Evolutionary conservation across 1,140 invertebrate genomes (phyloP), one percentile per base, ranked within the genome.

Genomic region (Drosophila nannoptera): DNA sequence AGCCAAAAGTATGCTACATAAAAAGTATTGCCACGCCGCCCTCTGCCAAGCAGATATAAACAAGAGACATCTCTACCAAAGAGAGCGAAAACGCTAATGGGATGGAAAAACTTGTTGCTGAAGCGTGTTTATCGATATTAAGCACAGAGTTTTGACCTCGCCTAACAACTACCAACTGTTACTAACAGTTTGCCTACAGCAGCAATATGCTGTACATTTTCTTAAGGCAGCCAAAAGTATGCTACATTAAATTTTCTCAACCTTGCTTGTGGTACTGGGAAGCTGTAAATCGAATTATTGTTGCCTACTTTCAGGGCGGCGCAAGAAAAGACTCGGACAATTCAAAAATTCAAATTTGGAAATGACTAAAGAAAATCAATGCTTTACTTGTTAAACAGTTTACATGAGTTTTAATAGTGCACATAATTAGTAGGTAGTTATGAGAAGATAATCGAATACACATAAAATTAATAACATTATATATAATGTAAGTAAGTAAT

Each of bases 361-460:
- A 33, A 11, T 6, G 38, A 2, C 14, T 14, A 32, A 14, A 33
- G 29, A 33, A 50, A 14, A 48, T 9, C 12, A 12, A 29, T 4
- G 7, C 46, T 50, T 54, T 59, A 58, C 42, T 78, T 66, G 42
- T 73, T 69, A 40, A 81, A 80, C 77, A 46, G 52, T 69, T 69
- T 58, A 69, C 54, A 71, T 80, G 69, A 58, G 80, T 80, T 80
- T 69, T 77, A 81, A 81, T 80, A 80, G 77, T 81, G 77, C 78
- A 77, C 77, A 80, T 67, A 42, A 80, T 81, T 77, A 77, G 77
- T 78, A 81, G 16, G 45, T 81, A 77, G 48, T 59, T 66, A 81
- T 80, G 81, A 77, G 77, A 81, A 73, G 64, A 58, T 80, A 81
- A 68, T 73, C 69, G 63, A 63, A 69, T 73, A 62, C 66, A 80